These are phyloP conservation scores for Plagiodera versicolora DNA, from an alignment of 2,888 invertebrate species.

Conservation along the genomic window DNA sequence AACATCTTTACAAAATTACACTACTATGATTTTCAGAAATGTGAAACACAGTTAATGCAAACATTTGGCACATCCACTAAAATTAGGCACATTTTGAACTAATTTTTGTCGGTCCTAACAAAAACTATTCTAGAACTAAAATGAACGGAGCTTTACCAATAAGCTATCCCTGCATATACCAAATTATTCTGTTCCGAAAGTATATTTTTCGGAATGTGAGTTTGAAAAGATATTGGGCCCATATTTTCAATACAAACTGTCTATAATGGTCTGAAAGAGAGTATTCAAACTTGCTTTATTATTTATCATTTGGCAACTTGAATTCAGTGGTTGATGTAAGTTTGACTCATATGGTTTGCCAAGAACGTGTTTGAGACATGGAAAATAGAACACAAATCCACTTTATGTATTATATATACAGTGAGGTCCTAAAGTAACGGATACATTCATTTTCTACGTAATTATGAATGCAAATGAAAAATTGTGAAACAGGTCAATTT, in stretches of 20 bases:
- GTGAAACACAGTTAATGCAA: background rate
- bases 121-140: background rate
- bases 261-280: background rate
- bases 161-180: too few relatives aligned
- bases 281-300: background rate
- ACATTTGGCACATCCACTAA: conserved; percentile 1
- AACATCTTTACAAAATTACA: conserved; percentile 28
- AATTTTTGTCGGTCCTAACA: conserved; percentile 15
- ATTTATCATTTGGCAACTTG: background rate
- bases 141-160: too few relatives aligned
- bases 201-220: too few relatives aligned
- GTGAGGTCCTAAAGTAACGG: too few relatives aligned
- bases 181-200: too few relatives aligned
- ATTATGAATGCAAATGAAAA: too few relatives aligned
- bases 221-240: conserved; percentile 19
- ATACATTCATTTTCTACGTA: too few relatives aligned
- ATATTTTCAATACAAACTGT: conserved; percentile 6
- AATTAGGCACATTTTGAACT: conserved; percentile 22
- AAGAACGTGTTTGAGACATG: too few relatives aligned
- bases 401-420: too few relatives aligned
- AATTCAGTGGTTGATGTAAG: background rate
- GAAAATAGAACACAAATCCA: too few relatives aligned
- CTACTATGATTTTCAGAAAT: conserved; percentile 17
- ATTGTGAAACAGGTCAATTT: too few relatives aligned
- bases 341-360: too few relatives aligned